Base-by-base conservation (phyloP, 37 sponge, comb jelly and placozoan species). In the Bolinopsis microptera region DNA sequence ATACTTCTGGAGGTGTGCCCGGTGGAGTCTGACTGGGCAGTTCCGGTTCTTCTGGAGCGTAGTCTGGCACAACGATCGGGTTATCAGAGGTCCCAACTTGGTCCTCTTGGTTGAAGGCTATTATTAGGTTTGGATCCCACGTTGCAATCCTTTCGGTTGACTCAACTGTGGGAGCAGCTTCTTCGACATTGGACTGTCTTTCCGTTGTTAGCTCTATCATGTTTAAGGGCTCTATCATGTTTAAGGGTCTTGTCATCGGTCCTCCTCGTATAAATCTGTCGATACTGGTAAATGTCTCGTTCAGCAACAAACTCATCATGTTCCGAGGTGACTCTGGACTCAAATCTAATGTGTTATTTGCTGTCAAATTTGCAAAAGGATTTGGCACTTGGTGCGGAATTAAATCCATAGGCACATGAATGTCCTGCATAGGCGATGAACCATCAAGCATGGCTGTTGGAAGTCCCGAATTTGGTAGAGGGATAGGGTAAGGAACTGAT, bases 251-350 rank as follows among this genome's bases (percentile, higher is more conserved):
- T 27, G 9, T 34, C 35, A 34, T 34, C 2, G 90, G 90, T 24
- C 36, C 32, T 40, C 90, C 90, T 24, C 90, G 37, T 28, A 86
- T 86, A 23, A 86, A 86, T 38, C 90, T 18, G 48, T 40, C 90
- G 1, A 86, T 86, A 40, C 90, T 86, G 0, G 90, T 39, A 27
- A 86, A 86, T 24, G 90, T 86, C 48, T 86, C 61, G 61, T 86
- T 86, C 30, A 86, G 90, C 2, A 86, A 25, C 41, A 86, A 25
- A 9, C 38, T 28, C 40, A 86, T 86, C 30, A 86, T 26, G 28
- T 41, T 86, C 26, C 90, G 1, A 9, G 80, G 32, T 22, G 80
- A 32, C 21, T 77, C 80, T 21, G 33, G 18, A 1, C 27, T 18
- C 18, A 32, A 35, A 32, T 77, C 36, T 16, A 36, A 77, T 27